Evolutionary conservation across 2,113 vertebrate species (phyloP), one percentile per base, ranked within the genome.

Genomic region (Gallinago media): DNA sequence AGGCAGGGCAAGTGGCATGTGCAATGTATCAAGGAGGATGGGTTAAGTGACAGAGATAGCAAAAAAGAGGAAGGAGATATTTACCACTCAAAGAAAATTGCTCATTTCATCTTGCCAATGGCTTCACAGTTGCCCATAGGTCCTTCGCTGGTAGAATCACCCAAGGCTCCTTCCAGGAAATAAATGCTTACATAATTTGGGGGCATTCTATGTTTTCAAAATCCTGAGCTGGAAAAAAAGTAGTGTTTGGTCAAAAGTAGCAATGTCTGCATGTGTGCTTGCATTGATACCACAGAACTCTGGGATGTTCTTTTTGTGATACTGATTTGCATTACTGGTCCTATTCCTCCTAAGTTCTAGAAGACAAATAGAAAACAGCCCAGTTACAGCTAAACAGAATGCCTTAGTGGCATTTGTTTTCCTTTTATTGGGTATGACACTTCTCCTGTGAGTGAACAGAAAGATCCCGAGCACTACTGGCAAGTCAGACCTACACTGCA

Each of bases 391-490:
- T 15, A 6, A 89, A 26, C 7, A 56, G 42, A 79, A 75, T 31
- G 18, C 13, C 17, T 44, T 2, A 0, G 11, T 16, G 15, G 11
- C 5, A 36, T 72, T 86, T 50, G 3, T 67, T 84, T 67, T 52
- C 8, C 8, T 68, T 92, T 89, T 31, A 9, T 6, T 47, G 14
- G 8, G 4, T 47, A 55, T 20, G 7, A 20, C 12, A 11, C 80
- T 89, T 74, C 23, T 89, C 18, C 32, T 36, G 8, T 15, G 12
- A 80, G 38, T 16, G 12, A 85, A 27, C 34, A 70, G 46, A 22
- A 78, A 66, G 26, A 44, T 76, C 56, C 17, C 0, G 0, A 88
- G 17, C 13, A 10, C 20, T 85, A 71, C 0, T 44, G 25, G 19
- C 54, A 50, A 9, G 62, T 36, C 62, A 73, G 36, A 70, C 34